phyloP scores from a whole-genome alignment of 37 sponge, comb jelly and placozoan genomes.

The Agelas oroides region DNA sequence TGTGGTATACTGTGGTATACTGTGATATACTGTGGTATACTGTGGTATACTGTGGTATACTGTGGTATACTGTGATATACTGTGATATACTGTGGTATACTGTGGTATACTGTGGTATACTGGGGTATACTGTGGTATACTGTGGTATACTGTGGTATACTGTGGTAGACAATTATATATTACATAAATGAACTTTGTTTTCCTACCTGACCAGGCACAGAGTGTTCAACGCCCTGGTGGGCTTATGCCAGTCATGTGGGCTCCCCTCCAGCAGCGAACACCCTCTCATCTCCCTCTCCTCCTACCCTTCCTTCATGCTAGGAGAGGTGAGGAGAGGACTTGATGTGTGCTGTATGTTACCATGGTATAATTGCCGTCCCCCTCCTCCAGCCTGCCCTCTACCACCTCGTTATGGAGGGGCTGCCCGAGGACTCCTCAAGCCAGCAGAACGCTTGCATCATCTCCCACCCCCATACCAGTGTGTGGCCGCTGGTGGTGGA shows the following conservation, averaged over 20 bases:
- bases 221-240: constrained; percentile 11
- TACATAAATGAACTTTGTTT: too few species aligned
- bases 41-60: too few species aligned
- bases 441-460: constrained; percentile 51
- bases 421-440: constrained; percentile 60
- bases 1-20: too few species aligned
- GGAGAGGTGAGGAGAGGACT: constrained; percentile 42
- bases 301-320: constrained; percentile 46
- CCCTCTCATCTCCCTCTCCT: constrained; percentile 7
- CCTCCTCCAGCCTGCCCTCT: constrained; percentile 35
- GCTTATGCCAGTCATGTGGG: not conserved
- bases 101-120: too few species aligned
- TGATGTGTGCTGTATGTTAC: not conserved
- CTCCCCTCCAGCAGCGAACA: constrained; percentile 8
- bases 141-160: too few species aligned
- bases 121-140: too few species aligned
- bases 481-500: constrained; percentile 69
- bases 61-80: too few species aligned
- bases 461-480: constrained; percentile 20
- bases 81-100: too few species aligned
- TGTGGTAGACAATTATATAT: too few species aligned
- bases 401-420: constrained; percentile 48
- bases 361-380: not conserved
- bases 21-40: too few species aligned
- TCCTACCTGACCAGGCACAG: constrained; percentile 1